These are phyloP conservation scores for Silurus glanis DNA, from an alignment of 2,113 vertebrate genomes.

Conservation along the genomic window DNA sequence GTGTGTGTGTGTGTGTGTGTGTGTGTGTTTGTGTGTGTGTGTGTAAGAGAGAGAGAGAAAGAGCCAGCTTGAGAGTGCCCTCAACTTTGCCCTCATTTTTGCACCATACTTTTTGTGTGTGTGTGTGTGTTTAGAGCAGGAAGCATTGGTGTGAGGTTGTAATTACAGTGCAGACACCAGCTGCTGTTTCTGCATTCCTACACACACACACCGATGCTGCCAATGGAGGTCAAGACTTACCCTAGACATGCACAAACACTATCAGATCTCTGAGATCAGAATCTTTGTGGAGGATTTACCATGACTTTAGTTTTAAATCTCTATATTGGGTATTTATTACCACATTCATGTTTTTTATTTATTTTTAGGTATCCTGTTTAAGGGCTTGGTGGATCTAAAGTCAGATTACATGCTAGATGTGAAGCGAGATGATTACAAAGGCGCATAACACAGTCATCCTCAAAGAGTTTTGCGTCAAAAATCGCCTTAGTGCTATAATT, in stretches of 20 bases:
- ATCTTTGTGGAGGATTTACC: neutral
- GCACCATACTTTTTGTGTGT: conserved; percentile 21
- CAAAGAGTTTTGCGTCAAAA: neutral
- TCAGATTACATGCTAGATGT: neutral
- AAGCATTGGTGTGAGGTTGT: conserved; percentile 44
- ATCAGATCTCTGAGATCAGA: neutral
- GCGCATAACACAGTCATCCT: neutral
- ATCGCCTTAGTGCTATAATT: neutral
- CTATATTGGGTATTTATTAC: neutral
- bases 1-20: neutral
- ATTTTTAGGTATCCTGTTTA: neutral
- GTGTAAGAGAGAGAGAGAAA: neutral
- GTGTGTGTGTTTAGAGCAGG: conserved; percentile 43
- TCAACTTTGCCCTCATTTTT: conserved; percentile 63
- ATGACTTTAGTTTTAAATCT: neutral
- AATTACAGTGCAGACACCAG: conserved; percentile 59
- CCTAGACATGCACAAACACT: conserved; percentile 16
- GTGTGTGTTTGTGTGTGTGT: neutral
- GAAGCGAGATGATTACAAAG: neutral
- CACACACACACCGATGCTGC: conserved; percentile 17
- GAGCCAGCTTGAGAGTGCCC: conserved; percentile 60
- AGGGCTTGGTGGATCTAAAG: neutral
- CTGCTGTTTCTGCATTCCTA: conserved; percentile 57
- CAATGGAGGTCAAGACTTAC: conserved; percentile 43
- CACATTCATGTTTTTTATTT: neutral